phyloP scores from a whole-genome alignment of 2,888 invertebrate genomes.

The Hymenopus coronatus region DNA sequence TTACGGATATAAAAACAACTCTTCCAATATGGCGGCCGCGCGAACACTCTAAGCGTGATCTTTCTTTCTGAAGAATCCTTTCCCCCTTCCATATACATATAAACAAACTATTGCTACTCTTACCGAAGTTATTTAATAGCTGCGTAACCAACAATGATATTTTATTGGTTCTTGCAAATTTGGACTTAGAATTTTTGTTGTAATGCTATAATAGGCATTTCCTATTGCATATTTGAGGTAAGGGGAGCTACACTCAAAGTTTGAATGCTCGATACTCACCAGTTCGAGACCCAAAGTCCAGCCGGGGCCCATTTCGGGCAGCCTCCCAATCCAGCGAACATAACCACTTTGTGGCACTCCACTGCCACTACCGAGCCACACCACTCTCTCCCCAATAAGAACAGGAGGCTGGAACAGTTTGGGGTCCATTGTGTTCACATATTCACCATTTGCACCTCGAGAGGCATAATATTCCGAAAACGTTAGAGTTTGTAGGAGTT shows the following conservation, averaged over 20 bases:
- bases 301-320: conserved; percentile 47
- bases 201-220: background rate
- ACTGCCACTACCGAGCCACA: conserved; percentile 50
- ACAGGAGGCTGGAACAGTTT: conserved; percentile 39
- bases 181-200: background rate
- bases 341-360: conserved; percentile 49
- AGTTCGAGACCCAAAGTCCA: conserved; percentile 55
- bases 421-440: conserved; percentile 19
- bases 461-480: background rate
- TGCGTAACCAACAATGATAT: too few relatives aligned
- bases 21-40: background rate
- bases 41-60: background rate
- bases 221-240: background rate
- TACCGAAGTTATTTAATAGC: background rate
- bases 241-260: background rate
- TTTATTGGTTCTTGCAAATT: background rate
- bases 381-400: conserved; percentile 49
- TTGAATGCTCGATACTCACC: conserved; percentile 44
- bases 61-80: background rate
- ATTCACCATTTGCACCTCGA: background rate
- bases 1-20: background rate
- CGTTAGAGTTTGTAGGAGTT: background rate
- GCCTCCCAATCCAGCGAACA: conserved; percentile 52
- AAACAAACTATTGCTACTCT: background rate
- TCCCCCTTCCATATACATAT: background rate